These are phyloP conservation scores for Mycalesis mineus DNA, from an alignment of 2,888 invertebrate species.

Conservation along the genomic window DNA sequence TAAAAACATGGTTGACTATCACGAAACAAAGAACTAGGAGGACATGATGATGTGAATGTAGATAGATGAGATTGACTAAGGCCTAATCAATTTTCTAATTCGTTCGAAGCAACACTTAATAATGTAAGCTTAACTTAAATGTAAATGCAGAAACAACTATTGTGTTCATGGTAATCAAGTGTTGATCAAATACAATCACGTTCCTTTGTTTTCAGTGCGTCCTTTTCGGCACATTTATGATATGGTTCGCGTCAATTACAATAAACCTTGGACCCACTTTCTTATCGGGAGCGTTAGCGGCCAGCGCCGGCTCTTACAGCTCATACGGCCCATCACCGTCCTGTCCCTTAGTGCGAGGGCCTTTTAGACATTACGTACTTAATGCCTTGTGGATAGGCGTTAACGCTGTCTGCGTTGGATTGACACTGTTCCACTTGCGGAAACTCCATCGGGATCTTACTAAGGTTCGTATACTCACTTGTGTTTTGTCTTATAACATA, in stretches of 20 bases:
- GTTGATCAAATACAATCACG: background rate
- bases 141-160: too few relatives aligned
- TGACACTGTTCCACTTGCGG: conserved; percentile 90
- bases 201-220: conserved; percentile 83
- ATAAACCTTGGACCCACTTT: conserved; percentile 94
- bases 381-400: conserved; percentile 94
- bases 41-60: too few relatives aligned
- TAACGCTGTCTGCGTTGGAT: conserved; percentile 89
- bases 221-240: conserved; percentile 93
- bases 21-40: too few relatives aligned
- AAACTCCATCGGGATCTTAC: conserved; percentile 89
- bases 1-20: too few relatives aligned
- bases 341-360: conserved; percentile 91
- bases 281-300: conserved; percentile 88
- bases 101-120: too few relatives aligned
- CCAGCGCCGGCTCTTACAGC: conserved; percentile 84
- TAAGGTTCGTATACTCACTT: conserved; percentile 67
- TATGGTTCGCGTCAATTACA: conserved; percentile 94
- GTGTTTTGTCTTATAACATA: conserved; percentile 4
- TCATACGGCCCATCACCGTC: conserved; percentile 85
- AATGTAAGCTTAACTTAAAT: too few relatives aligned
- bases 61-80: too few relatives aligned
- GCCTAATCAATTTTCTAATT: too few relatives aligned
- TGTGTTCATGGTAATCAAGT: background rate
- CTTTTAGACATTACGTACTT: conserved; percentile 92